Conservation (phyloP, 2,113 vertebrate genomes). For the Phylloscopus trochiloides region DNA sequence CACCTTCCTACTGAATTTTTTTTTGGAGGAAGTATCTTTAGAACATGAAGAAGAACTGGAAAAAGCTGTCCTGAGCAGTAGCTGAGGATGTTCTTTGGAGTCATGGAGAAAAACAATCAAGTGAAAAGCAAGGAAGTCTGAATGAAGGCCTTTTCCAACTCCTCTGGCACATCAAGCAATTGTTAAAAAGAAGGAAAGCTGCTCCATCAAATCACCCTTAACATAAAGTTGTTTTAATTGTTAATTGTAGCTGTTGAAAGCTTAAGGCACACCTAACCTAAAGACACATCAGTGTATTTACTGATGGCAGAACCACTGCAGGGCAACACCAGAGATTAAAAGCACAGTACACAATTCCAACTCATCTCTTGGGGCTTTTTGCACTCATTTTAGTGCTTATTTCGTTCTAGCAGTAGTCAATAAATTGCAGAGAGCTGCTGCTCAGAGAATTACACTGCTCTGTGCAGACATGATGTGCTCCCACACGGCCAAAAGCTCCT, state of each 20-base stretch:
- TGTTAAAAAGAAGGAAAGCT: neutral
- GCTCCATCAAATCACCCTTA: neutral
- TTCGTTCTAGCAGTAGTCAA: neutral
- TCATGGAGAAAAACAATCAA: neutral
- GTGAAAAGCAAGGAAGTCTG: neutral
- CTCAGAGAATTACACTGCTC: neutral
- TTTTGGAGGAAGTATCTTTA: neutral
- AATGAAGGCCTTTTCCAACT: neutral
- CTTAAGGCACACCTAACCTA: neutral
- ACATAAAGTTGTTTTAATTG: neutral
- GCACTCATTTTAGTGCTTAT: neutral
- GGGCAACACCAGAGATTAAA: neutral
- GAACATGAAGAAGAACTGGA: neutral
- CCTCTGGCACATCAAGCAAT: neutral
- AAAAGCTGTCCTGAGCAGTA: neutral
- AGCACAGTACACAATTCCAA: neutral
- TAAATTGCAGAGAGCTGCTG: neutral
- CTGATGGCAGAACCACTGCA: neutral
- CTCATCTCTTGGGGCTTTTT: neutral
- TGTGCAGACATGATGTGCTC: neutral
- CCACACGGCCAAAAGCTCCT: neutral
- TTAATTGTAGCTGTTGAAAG: neutral
- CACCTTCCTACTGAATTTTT: neutral
- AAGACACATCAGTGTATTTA: rapidly evolving
- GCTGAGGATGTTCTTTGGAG: neutral